Percentiles rank a stretch among this genome's conserved stretches.
These are phyloP conservation scores for Chamaea fasciata DNA, from an alignment of 2,113 vertebrate genomes.

Conservation along the genomic window DNA sequence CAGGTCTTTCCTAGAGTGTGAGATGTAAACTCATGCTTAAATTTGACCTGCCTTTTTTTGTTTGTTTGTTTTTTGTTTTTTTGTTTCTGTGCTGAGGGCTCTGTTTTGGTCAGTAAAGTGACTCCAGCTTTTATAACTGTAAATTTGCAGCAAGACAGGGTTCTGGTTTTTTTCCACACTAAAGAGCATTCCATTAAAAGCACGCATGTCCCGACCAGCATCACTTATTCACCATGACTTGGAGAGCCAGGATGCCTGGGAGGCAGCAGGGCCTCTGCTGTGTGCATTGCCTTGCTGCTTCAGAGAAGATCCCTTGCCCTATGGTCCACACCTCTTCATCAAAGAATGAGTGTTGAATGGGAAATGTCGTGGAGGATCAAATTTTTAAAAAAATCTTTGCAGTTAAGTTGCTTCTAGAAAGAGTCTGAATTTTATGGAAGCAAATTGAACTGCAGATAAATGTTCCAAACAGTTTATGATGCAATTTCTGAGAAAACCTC, in stretches of 20 bases:
- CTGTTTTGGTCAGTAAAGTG: background rate
- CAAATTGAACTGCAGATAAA: background rate
- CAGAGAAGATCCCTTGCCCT: background rate
- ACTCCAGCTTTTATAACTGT: background rate
- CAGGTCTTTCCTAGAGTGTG: background rate
- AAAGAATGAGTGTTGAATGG: background rate
- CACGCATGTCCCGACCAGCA: background rate
- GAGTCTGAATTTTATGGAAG: background rate
- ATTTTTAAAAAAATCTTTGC: background rate
- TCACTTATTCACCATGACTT: background rate
- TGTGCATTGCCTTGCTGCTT: background rate
- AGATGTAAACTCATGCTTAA: background rate
- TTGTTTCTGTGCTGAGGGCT: too few species aligned
- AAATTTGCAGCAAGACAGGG: background rate
- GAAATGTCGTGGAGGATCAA: background rate
- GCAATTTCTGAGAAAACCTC: background rate
- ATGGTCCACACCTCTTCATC: background rate
- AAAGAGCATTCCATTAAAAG: background rate
- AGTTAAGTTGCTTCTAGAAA: background rate
- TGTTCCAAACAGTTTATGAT: background rate
- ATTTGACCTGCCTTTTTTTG: background rate
- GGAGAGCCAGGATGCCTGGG: background rate
- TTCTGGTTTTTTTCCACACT: background rate
- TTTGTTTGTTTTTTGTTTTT: background rate
- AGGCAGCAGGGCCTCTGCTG: background rate